phyloP scores from a whole-genome alignment of 1,140 invertebrate species.

The Lasioglossum albipes region DNA sequence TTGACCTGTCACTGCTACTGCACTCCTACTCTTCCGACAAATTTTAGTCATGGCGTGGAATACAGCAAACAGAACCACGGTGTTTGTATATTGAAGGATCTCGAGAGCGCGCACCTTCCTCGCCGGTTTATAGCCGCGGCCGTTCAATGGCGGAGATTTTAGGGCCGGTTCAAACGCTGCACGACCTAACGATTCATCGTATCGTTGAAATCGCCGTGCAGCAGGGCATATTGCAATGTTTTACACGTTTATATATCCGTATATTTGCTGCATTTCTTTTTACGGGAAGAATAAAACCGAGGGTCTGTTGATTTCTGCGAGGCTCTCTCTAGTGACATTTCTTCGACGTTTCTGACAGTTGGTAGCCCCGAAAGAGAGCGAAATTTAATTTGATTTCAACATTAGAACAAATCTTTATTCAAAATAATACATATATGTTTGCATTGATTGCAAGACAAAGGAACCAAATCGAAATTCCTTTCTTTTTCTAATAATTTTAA shows the following conservation, averaged over 20 bases:
- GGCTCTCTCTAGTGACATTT: slow-evolving; percentile 1
- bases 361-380: neutral
- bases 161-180: neutral
- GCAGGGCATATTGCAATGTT: neutral
- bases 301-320: neutral
- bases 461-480: no score
- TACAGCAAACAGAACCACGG: slow-evolving; percentile 54
- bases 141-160: slow-evolving; percentile 41
- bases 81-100: slow-evolving; percentile 63
- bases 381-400: slow-evolving; percentile 8
- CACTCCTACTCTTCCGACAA: slow-evolving; percentile 72
- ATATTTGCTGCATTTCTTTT: neutral
- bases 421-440: no score
- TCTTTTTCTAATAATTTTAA: no score
- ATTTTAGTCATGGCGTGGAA: slow-evolving; percentile 73
- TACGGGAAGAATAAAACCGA: neutral
- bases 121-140: slow-evolving; percentile 24
- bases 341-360: neutral
- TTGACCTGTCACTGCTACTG: slow-evolving; percentile 72
- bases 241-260: neutral
- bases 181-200: neutral
- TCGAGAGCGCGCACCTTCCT: slow-evolving; percentile 47
- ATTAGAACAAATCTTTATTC: no score
- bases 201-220: no score
- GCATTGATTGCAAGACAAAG: no score